These are phyloP conservation scores for Acyrthosiphon pisum DNA, from an alignment of 1,140 invertebrate genomes.

Conservation along the genomic window DNA sequence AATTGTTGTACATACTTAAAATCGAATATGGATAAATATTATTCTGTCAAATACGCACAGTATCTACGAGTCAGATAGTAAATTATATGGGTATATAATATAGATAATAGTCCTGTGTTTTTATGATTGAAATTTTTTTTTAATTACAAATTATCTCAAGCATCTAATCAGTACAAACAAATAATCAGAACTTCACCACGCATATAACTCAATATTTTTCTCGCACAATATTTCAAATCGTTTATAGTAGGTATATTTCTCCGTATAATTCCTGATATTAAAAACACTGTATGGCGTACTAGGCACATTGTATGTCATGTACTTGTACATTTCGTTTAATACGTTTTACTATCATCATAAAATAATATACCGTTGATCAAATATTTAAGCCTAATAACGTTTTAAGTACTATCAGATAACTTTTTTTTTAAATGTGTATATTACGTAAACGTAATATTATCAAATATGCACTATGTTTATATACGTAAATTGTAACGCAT, in stretches of 20 bases:
- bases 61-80: not conserved
- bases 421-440: not conserved
- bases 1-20: not conserved
- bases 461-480: not conserved
- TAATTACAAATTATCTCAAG: not conserved
- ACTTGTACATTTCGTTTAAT: not conserved
- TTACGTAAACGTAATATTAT: not conserved
- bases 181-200: too few relatives aligned
- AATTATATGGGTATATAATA: not conserved
- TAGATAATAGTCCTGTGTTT: not conserved
- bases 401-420: not conserved
- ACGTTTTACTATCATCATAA: not conserved
- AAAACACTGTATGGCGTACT: not conserved
- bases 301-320: too few relatives aligned
- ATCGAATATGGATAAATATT: constrained; percentile 23
- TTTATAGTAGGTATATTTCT: too few relatives aligned
- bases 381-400: not conserved
- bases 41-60: not conserved
- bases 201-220: too few relatives aligned
- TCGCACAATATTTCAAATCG: too few relatives aligned
- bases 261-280: too few relatives aligned
- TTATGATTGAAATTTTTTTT: not conserved
- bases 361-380: not conserved
- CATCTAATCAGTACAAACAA: not conserved
- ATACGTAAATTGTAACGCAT: not conserved